Percentiles rank a stretch among this genome's conserved stretches.
These are phyloP conservation scores for Noctua fimbriata DNA, from an alignment of 2,888 invertebrate genomes.

Conservation along the genomic window DNA sequence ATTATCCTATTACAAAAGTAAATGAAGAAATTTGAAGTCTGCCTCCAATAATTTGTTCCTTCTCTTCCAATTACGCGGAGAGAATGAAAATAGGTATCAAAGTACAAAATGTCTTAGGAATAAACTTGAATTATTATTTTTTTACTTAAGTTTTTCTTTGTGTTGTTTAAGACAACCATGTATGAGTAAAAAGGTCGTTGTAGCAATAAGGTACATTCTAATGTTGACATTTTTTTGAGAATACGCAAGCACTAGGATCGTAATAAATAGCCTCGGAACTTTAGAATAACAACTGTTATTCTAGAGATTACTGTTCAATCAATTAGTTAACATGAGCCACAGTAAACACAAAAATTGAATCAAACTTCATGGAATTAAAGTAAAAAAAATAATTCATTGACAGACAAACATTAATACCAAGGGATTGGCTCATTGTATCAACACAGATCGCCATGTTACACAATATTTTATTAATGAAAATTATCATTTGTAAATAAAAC, in stretches of 20 bases:
- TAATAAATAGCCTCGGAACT: neutral
- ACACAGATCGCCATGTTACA: too few relatives aligned
- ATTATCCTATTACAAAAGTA: conserved; percentile 80
- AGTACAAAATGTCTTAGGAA: conserved; percentile 73
- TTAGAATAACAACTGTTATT: too few relatives aligned
- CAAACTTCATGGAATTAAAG: neutral
- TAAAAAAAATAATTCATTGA: neutral
- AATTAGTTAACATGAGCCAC: neutral
- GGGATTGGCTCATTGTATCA: too few relatives aligned
- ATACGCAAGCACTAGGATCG: neutral
- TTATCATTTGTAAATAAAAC: neutral
- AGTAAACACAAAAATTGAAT: neutral
- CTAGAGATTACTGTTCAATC: neutral
- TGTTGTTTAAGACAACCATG: neutral
- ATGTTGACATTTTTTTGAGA: neutral
- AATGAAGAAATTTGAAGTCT: conserved; percentile 80
- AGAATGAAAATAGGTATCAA: conserved; percentile 72
- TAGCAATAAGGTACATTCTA: neutral
- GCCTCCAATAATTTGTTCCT: conserved; percentile 77
- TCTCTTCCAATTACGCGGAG: conserved; percentile 77
- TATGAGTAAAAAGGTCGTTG: neutral
- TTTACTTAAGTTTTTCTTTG: conserved; percentile 70
- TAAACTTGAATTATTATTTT: conserved; percentile 71
- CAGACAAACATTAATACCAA: neutral
- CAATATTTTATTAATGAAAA: neutral